A percentile compares a stretch with the other conserved stretches of the same genome.
These are phyloP conservation scores for Drosophila fungiperda DNA, from an alignment of 2,888 invertebrate genomes.

Conservation along the genomic window DNA sequence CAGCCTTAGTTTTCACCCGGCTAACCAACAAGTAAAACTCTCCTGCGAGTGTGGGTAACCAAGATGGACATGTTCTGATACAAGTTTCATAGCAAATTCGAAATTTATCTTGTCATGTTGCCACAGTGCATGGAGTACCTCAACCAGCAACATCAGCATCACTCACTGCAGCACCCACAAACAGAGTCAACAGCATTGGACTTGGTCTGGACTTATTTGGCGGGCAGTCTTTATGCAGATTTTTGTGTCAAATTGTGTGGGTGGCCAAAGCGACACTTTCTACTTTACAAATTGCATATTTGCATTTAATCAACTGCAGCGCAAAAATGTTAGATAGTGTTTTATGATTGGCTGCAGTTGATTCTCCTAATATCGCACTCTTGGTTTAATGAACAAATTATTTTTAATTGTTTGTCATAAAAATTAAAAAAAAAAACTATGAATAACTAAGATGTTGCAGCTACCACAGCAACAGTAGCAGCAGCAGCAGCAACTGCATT, in stretches of 20 bases:
- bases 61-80: constrained; percentile 80
- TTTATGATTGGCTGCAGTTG: constrained; percentile 41
- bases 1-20: constrained; percentile 61
- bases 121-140: constrained; percentile 14
- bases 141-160: constrained; percentile 51
- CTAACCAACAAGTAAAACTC: constrained; percentile 13
- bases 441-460: constrained; percentile 54
- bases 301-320: constrained; percentile 58
- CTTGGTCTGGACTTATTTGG: constrained; percentile 63
- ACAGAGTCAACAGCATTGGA: constrained; percentile 48
- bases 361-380: constrained; percentile 49
- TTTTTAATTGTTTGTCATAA: constrained; percentile 63
- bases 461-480: constrained; percentile 34
- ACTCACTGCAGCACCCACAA: constrained; percentile 63
- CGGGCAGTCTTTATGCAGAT: constrained; percentile 66
- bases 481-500: constrained; percentile 36
- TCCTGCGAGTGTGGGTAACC: constrained; percentile 53
- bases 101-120: constrained; percentile 74
- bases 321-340: constrained; percentile 24
- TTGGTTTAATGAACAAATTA: constrained; percentile 41
- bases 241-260: constrained; percentile 51
- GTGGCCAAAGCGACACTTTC: constrained; percentile 68
- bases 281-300: constrained; percentile 56
- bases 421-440: constrained; percentile 27
- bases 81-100: constrained; percentile 79